Conservation (phyloP, 2,797 vertebrate species). For the Rousettus madagascariensis region DNA sequence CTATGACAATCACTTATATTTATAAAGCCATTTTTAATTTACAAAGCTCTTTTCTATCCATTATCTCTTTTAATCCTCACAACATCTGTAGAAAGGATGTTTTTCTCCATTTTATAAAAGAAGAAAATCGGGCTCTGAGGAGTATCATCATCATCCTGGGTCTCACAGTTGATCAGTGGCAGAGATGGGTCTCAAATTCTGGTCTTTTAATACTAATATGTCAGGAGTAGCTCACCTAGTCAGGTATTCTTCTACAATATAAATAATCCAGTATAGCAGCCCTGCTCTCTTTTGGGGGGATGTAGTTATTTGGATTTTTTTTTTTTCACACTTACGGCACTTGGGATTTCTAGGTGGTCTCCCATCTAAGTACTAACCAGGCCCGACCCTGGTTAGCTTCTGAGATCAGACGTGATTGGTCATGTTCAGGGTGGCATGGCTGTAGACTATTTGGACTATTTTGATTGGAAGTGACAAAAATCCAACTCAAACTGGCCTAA, state of each 20-base stretch:
- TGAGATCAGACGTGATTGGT: too few relatives aligned
- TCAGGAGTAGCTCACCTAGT: neutral
- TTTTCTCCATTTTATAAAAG: slow-evolving; percentile 14
- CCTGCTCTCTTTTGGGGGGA: neutral
- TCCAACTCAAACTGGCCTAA: neutral
- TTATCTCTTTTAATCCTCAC: slow-evolving; percentile 17
- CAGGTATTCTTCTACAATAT: neutral
- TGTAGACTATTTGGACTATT: neutral
- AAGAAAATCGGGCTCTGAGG: neutral
- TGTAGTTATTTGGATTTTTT: neutral
- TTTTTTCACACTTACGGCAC: too few relatives aligned
- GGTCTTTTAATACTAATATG: neutral
- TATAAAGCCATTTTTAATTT: slow-evolving; percentile 40
- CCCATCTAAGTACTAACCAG: too few relatives aligned
- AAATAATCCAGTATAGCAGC: neutral
- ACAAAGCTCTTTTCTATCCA: slow-evolving; percentile 44
- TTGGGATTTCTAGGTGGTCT: too few relatives aligned
- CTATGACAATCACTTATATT: slow-evolving; percentile 56
- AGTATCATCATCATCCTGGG: neutral
- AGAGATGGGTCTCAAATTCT: neutral
- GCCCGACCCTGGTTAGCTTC: too few relatives aligned
- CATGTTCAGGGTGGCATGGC: too few relatives aligned
- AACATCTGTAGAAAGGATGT: neutral
- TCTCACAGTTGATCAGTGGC: neutral
- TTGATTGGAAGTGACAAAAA: slow-evolving; percentile 11